Conservation (phyloP, 2,113 vertebrate species). For the Phyllopteryx taeniolatus region DNA sequence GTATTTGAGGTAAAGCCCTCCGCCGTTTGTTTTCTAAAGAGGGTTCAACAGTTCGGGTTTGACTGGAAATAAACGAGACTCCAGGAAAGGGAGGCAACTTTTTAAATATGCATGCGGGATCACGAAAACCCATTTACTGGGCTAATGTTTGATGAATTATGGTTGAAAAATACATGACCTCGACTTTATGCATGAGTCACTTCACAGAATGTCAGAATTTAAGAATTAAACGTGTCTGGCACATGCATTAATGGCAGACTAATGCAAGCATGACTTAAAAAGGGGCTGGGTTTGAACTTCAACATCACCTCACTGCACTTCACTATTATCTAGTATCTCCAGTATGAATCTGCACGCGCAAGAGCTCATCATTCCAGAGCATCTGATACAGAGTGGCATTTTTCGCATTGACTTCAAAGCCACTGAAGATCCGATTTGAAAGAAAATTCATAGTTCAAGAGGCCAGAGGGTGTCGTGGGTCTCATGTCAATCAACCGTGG, state of each 20-base stretch:
- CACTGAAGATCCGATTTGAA: slow-evolving; percentile 13
- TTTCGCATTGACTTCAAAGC: slow-evolving; percentile 5
- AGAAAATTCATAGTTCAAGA: slow-evolving; percentile 24
- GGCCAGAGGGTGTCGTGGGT: slow-evolving; percentile 10
- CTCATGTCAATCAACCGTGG: slow-evolving; percentile 32
- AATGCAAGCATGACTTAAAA: not conserved
- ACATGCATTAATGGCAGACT: not conserved
- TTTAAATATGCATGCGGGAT: not conserved
- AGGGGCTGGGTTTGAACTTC: not conserved
- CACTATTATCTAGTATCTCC: not conserved
- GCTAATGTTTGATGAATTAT: not conserved
- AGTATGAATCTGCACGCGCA: not conserved
- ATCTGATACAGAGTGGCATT: not conserved
- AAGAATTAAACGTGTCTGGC: not conserved
- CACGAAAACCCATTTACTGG: not conserved
- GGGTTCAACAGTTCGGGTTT: not conserved
- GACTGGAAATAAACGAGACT: not conserved
- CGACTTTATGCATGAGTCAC: not conserved
- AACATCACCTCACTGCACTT: not conserved
- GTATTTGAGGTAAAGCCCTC: slow-evolving; percentile 79
- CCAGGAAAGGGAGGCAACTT: not conserved
- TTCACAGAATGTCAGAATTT: not conserved
- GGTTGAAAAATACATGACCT: not conserved
- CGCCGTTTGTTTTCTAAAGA: not conserved
- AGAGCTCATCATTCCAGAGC: not conserved